These are phyloP conservation scores for Lagopus leucura DNA, from an alignment of 2,113 vertebrate species.

Conservation along the genomic window DNA sequence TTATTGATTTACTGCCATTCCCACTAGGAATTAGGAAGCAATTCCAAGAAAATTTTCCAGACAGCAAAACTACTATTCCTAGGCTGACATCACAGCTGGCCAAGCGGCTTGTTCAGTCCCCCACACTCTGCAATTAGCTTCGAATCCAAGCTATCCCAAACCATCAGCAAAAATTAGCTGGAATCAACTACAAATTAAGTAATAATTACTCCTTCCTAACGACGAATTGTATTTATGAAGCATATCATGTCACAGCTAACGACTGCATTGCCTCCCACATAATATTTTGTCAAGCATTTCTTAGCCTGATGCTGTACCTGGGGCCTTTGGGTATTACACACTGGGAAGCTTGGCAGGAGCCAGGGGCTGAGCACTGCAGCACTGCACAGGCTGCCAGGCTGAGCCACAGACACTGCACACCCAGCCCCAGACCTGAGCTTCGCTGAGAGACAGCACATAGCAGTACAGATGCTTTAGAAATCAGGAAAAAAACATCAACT, in stretches of 20 bases:
- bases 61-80: not conserved
- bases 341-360: not conserved
- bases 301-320: not conserved
- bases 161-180: not conserved
- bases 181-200: not conserved
- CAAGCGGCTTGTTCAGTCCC: not conserved
- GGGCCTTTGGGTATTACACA: not conserved
- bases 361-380: not conserved
- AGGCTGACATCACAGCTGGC: not conserved
- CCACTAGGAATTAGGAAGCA: not conserved
- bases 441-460: not conserved
- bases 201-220: not conserved
- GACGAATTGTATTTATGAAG: not conserved
- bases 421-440: not conserved
- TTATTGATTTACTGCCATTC: not conserved
- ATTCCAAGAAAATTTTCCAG: not conserved
- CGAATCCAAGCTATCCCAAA: not conserved
- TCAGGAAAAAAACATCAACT: not conserved
- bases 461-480: not conserved
- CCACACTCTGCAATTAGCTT: not conserved
- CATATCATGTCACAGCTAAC: not conserved
- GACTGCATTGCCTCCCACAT: not conserved
- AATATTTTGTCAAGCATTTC: not conserved
- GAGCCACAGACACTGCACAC: not conserved
- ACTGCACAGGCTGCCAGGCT: not conserved